These are phyloP conservation scores for Dryas iulia DNA, from an alignment of 1,140 invertebrate species.

Conservation along the genomic window DNA sequence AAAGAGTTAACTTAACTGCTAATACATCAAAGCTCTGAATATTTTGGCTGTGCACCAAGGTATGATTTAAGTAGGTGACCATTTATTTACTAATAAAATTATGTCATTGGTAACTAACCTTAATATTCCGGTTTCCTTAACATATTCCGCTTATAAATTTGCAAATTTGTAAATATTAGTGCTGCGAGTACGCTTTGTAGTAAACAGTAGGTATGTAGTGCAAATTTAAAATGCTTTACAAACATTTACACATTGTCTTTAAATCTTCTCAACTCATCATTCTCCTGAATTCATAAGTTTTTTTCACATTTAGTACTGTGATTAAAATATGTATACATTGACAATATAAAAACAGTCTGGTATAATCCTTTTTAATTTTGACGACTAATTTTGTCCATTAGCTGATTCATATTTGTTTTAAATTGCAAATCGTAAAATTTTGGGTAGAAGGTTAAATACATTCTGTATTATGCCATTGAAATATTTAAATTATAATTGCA, in stretches of 20 bases:
- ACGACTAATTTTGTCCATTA: background rate
- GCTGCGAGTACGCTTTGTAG: background rate
- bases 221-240: background rate
- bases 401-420: background rate
- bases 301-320: too few species aligned
- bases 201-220: background rate
- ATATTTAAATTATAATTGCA: background rate
- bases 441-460: background rate
- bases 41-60: background rate
- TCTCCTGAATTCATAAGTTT: background rate
- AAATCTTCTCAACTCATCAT: background rate
- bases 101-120: slow-evolving; percentile 40
- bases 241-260: background rate
- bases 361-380: background rate
- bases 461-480: background rate
- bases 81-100: slow-evolving; percentile 39
- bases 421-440: background rate
- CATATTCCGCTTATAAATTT: slow-evolving; percentile 11
- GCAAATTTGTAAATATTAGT: background rate
- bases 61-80: slow-evolving; percentile 18
- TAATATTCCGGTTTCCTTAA: slow-evolving; percentile 29
- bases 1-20: background rate
- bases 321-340: too few species aligned
- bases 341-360: too few species aligned
- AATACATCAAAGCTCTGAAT: background rate